Evolutionary conservation across 2,797 vertebrate genomes (phyloP), one percentile per base, ranked within the genome.

Genomic region (Channallabes apus): DNA sequence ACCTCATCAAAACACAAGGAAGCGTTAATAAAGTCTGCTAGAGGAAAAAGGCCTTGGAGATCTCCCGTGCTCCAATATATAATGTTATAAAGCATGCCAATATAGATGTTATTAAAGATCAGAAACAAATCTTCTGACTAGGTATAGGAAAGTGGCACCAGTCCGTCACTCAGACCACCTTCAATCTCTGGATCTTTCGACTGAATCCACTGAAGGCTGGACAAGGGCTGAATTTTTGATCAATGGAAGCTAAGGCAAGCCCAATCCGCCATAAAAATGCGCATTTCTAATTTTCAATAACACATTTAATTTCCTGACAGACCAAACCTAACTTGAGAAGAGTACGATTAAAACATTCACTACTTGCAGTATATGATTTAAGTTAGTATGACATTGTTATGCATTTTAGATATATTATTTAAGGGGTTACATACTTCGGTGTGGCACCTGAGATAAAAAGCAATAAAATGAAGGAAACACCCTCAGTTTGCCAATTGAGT

Each of bases 1-100:
- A 85, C 72, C 86, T 89, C 91, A 88, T 88, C 89, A 90, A 89
- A 92, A 90, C 84, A 7, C 80, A 35, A 35, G 89, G 84, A 92
- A 89, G 86, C 75, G 89, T 87, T 77, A 54, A 27, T 75, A 51
- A 80, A 32, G 71, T 68, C 72, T 61, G 71, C 79, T 85, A 32
- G 46, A 76, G 51, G 32, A 67, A 59, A 76, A 62, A 14, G 46
- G 18, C 46, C 38, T 29, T 46, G 77, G 32, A 62, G 22, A 35
- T 68, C 38, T 73, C 58, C 35, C 20, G 24, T 77, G 35, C 51
- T 32, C 75, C 11, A 69, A 35, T 77, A 61, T 77, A 61, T 46
- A 46, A 41, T 15, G 46, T 54, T 65, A 29, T 32, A 67, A 82
- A 41, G 61, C 79, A 82, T 75, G 84, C 76, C 9, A 62, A 69